A percentile compares a stretch with the other conserved stretches of the same genome.
Evolutionary conservation across 2,888 invertebrate genomes (phyloP).

Genomic region (Rhopalosiphum nymphaeae): DNA sequence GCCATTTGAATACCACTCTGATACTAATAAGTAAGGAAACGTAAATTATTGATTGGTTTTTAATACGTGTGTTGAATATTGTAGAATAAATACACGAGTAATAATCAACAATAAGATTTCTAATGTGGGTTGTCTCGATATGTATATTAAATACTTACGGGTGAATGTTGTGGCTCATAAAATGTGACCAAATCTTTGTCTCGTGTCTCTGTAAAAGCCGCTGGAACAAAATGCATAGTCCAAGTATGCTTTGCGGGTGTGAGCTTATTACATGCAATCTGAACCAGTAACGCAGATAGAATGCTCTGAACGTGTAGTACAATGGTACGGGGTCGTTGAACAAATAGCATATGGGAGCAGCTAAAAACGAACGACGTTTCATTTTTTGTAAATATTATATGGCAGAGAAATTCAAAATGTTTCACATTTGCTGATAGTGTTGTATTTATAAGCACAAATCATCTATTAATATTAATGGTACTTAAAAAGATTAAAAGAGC

Average conservation of each 20-base stretch:
- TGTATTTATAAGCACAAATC: background rate
- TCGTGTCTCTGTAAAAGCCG: conserved; percentile 90
- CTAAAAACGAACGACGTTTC: conserved; percentile 72
- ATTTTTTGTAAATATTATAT: background rate
- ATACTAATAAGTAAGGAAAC: conserved; percentile 75
- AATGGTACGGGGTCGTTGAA: conserved; percentile 89
- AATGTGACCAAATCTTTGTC: conserved; percentile 91
- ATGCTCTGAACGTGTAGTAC: conserved; percentile 91
- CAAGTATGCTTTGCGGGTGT: conserved; percentile 93
- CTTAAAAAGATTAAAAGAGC: too few species aligned
- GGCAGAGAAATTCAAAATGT: background rate
- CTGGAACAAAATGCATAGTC: conserved; percentile 90
- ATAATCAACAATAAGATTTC: background rate
- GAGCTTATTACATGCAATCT: conserved; percentile 92
- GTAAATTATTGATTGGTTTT: background rate
- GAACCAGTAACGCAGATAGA: conserved; percentile 93
- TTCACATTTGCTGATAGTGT: background rate
- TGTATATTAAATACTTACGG: conserved; percentile 87
- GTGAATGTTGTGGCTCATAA: conserved; percentile 87
- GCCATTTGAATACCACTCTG: conserved; percentile 93
- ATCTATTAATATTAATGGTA: background rate
- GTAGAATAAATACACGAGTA: background rate
- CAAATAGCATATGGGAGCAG: conserved; percentile 94
- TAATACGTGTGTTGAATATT: background rate
- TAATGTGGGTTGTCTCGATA: conserved; percentile 24